Conservation (phyloP, 2,888 invertebrate species). For the Tiphia femorata region DNA sequence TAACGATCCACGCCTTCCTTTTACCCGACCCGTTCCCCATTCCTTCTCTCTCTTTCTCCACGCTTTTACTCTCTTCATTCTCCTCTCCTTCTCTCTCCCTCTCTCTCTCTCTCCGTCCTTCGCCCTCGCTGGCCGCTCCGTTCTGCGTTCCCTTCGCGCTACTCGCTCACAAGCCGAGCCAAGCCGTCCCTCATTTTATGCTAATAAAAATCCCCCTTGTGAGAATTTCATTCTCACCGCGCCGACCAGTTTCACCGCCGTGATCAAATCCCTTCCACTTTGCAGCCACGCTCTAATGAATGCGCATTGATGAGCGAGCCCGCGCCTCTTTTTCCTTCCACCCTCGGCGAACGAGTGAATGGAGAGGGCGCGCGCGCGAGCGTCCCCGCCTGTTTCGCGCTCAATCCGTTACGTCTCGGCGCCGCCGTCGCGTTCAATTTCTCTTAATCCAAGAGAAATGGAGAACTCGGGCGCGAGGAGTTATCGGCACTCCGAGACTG, state of each 20-base stretch:
- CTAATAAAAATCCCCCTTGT: slow-evolving; percentile 9
- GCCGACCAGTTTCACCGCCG: background rate
- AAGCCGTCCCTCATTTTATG: slow-evolving; percentile 4
- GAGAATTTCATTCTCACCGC: slow-evolving; percentile 7
- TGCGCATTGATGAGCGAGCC: background rate
- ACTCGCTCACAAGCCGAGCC: slow-evolving; percentile 11
- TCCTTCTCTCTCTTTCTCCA: background rate
- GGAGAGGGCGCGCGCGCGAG: too few species aligned
- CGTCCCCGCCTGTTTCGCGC: too few species aligned
- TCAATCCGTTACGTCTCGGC: too few species aligned
- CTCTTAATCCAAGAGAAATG: too few species aligned
- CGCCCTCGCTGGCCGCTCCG: background rate
- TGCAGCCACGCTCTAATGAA: background rate
- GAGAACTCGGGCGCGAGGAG: too few species aligned
- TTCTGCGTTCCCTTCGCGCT: background rate
- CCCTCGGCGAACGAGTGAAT: background rate
- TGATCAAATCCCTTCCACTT: background rate
- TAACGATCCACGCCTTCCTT: slow-evolving; percentile 43
- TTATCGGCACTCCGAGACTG: too few species aligned
- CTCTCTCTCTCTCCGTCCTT: background rate
- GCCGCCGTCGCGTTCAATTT: too few species aligned
- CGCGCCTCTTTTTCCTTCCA: background rate
- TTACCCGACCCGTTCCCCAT: slow-evolving; percentile 16
- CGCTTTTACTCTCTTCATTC: too few species aligned
- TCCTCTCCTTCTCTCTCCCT: background rate